Conservation (phyloP, 1,140 invertebrate genomes). For the Heliconius himera region DNA sequence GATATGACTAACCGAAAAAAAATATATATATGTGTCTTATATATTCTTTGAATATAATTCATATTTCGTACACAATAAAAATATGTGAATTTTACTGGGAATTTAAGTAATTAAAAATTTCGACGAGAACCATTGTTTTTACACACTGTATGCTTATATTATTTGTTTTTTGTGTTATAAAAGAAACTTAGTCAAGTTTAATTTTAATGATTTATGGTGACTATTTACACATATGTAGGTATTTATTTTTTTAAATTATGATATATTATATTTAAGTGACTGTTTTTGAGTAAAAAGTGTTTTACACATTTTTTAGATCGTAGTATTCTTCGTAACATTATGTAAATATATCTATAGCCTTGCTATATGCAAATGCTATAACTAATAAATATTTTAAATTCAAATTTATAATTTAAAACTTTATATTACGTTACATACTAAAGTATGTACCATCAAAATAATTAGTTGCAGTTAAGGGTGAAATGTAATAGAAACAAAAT, state of each 20-base stretch:
- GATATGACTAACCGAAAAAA: slow-evolving; percentile 34
- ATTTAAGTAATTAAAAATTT: not conserved
- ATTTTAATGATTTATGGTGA: not conserved
- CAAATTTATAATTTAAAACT: not conserved
- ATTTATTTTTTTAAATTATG: not conserved
- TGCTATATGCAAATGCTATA: not conserved
- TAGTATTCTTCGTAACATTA: too few species aligned
- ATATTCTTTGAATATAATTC: slow-evolving; percentile 16
- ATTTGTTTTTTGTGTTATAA: not conserved
- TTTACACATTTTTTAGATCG: too few species aligned
- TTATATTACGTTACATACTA: too few species aligned
- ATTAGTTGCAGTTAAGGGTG: too few species aligned
- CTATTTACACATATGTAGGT: not conserved
- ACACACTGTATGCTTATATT: not conserved
- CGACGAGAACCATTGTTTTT: not conserved
- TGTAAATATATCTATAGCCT: not conserved
- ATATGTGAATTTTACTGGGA: slow-evolving; percentile 22
- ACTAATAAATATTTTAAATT: not conserved
- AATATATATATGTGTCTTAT: slow-evolving; percentile 10
- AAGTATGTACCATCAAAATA: too few species aligned
- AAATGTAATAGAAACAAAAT: too few species aligned
- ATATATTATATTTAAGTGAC: not conserved
- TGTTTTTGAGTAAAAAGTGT: too few species aligned
- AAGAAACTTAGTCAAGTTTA: not conserved
- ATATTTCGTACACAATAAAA: not conserved